Percentiles rank a stretch among this genome's conserved stretches.
Conservation (phyloP, 2,113 vertebrate genomes). For the Nestor notabilis region DNA sequence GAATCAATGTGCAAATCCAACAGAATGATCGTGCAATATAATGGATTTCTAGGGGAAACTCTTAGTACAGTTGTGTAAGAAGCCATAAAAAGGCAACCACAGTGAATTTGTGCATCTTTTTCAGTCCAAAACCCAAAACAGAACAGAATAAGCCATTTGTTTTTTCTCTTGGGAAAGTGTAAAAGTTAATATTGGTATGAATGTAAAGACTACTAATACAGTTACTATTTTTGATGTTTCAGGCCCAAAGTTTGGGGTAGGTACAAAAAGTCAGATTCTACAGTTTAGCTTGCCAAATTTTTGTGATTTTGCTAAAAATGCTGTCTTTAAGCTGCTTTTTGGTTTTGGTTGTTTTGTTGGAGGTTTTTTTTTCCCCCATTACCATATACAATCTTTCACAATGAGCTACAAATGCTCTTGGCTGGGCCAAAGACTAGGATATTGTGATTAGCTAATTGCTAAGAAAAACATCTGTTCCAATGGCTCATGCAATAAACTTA, state of each 20-base stretch:
- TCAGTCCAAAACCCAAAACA: not conserved
- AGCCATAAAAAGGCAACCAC: not conserved
- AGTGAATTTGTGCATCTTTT: not conserved
- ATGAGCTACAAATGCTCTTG: not conserved
- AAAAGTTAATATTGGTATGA: not conserved
- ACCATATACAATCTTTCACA: not conserved
- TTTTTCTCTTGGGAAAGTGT: not conserved
- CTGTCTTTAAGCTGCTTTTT: not conserved
- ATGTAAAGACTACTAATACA: not conserved
- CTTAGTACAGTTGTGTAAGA: not conserved
- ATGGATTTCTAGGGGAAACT: slow-evolving; percentile 19
- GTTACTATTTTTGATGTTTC: slow-evolving; percentile 2
- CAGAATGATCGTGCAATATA: not conserved
- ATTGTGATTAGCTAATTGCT: not conserved
- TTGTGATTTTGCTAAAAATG: not conserved
- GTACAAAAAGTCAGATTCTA: not conserved
- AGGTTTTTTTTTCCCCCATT: not conserved
- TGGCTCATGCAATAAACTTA: slow-evolving; percentile 32
- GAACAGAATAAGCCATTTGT: not conserved
- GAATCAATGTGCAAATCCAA: not conserved
- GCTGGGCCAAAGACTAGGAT: slow-evolving; percentile 1
- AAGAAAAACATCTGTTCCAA: slow-evolving; percentile 30
- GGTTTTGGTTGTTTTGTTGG: not conserved
- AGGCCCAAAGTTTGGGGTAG: not conserved
- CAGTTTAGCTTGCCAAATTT: slow-evolving; percentile 36